These are phyloP conservation scores for Achlya flavicornis DNA, from an alignment of 2,888 invertebrate species.

Conservation along the genomic window DNA sequence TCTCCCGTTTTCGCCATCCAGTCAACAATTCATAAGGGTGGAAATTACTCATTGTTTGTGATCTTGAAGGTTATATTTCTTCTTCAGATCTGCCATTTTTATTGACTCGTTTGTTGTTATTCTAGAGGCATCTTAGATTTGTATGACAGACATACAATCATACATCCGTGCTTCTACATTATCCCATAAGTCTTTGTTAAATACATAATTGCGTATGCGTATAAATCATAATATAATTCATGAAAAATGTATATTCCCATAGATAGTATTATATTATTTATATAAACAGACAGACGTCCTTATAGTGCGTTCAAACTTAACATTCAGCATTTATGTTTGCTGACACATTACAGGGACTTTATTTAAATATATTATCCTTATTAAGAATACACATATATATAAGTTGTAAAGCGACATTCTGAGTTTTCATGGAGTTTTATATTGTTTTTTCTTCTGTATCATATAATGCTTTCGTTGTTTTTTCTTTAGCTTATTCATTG, in stretches of 20 bases:
- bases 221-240: neutral
- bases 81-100: too few relatives aligned
- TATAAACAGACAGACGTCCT: neutral
- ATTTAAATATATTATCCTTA: neutral
- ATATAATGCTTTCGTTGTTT: too few relatives aligned
- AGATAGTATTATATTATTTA: neutral
- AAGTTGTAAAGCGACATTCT: neutral
- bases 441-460: neutral
- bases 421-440: neutral
- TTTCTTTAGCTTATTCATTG: too few relatives aligned
- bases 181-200: neutral
- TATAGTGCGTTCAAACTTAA: neutral
- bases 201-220: neutral
- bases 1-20: too few relatives aligned
- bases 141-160: neutral
- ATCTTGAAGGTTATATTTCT: too few relatives aligned
- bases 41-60: too few relatives aligned
- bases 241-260: neutral
- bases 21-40: too few relatives aligned
- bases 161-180: neutral
- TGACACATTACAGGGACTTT: neutral
- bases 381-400: neutral
- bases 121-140: neutral
- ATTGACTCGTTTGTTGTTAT: too few relatives aligned
- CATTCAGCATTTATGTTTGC: neutral